Percentiles rank a stretch among this genome's conserved stretches.
Evolutionary conservation across 35 echinoderm and acorn worm genomes (phyloP).

Genomic region (Eucidaris tribuloides): DNA sequence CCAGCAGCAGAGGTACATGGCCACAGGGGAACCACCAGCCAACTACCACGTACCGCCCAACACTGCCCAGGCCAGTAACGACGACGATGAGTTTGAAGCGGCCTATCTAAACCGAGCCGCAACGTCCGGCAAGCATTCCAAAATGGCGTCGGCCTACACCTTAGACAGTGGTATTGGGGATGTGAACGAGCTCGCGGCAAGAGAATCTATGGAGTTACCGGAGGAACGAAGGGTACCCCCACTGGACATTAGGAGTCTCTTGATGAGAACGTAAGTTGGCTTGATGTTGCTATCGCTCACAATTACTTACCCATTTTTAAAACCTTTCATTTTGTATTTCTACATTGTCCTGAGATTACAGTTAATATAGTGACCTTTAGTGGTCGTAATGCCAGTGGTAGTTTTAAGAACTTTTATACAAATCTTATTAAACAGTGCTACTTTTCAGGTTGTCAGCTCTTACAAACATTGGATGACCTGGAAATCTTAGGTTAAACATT

Average conservation of each 20-base stretch:
- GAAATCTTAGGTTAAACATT: no score
- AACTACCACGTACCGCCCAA: conserved; percentile 85
- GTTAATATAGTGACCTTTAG: no score
- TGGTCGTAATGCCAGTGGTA: no score
- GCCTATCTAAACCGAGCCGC: neutral
- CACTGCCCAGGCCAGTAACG: conserved; percentile 49
- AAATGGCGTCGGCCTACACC: neutral
- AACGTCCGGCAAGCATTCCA: neutral
- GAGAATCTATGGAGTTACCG: neutral
- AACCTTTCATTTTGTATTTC: no score
- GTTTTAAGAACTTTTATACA: no score
- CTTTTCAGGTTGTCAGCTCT: no score
- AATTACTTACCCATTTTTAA: no score
- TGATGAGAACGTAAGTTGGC: conserved; percentile 75
- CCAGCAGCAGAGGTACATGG: neutral
- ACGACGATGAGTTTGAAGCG: neutral
- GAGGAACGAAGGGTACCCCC: conserved; percentile 47
- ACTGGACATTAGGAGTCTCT: conserved; percentile 73
- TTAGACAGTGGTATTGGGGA: neutral
- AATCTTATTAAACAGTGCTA: no score
- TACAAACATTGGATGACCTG: no score
- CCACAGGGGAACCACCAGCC: neutral
- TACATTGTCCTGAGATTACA: no score
- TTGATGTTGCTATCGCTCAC: no score
- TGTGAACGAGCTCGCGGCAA: neutral